Percentiles rank a stretch among this genome's conserved stretches.
Conservation (phyloP, 2,888 invertebrate species). For the Liodrosophila aerea region DNA sequence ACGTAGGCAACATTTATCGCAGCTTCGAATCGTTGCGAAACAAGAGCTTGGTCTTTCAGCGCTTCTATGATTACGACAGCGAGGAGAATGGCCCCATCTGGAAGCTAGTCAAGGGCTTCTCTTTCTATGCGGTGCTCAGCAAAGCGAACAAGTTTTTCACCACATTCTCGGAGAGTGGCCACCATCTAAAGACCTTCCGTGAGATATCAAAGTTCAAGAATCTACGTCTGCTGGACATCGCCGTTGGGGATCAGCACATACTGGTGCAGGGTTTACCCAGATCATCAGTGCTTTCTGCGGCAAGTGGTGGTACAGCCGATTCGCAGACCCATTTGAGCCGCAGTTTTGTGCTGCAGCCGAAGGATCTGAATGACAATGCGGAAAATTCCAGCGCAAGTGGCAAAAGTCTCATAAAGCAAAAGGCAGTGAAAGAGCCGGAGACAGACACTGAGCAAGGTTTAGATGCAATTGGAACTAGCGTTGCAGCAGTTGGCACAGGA, state of each 20-base stretch:
- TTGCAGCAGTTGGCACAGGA: constrained; percentile 27
- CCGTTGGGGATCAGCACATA: constrained; percentile 80
- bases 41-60: constrained; percentile 81
- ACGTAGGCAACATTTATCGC: constrained; percentile 80
- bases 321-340: constrained; percentile 65
- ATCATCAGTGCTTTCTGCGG: constrained; percentile 67
- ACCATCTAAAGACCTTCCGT: constrained; percentile 81
- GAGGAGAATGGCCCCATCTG: constrained; percentile 82
- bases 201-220: constrained; percentile 82
- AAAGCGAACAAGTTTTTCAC: constrained; percentile 82
- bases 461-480: constrained; percentile 32
- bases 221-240: constrained; percentile 79
- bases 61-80: constrained; percentile 82
- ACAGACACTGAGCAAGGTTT: constrained; percentile 12
- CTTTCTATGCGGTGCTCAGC: constrained; percentile 80
- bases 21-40: constrained; percentile 79
- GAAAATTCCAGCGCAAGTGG: constrained; percentile 44
- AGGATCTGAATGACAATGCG: constrained; percentile 59
- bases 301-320: constrained; percentile 52
- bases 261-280: constrained; percentile 81
- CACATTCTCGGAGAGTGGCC: constrained; percentile 82
- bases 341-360: constrained; percentile 65
- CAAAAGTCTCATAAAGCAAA: constrained; percentile 48
- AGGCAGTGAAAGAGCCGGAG: constrained; percentile 40
- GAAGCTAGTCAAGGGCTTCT: constrained; percentile 80